These are phyloP conservation scores for Lithophane socia DNA, from an alignment of 2,888 invertebrate species.

Conservation along the genomic window DNA sequence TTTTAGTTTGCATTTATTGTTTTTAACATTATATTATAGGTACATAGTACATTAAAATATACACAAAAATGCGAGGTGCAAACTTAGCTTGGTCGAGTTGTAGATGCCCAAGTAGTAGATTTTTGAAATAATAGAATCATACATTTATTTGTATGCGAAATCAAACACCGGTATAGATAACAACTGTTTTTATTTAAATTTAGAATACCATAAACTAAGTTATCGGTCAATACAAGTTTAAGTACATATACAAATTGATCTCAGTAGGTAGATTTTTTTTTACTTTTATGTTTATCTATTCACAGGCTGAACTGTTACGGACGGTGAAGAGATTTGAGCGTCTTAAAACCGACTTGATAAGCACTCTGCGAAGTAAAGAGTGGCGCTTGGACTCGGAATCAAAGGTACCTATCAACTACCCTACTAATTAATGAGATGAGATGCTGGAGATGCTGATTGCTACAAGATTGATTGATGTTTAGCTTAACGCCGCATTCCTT, in stretches of 20 bases:
- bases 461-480: background rate
- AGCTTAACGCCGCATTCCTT: background rate
- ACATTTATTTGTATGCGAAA: background rate
- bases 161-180: background rate
- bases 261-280: too few species aligned
- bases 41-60: too few species aligned
- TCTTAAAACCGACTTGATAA: slow-evolving; percentile 87
- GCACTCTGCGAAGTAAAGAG: slow-evolving; percentile 87
- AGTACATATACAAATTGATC: too few species aligned
- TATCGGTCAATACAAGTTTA: background rate
- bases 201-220: background rate
- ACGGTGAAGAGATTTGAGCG: slow-evolving; percentile 88
- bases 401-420: slow-evolving; percentile 69
- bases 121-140: background rate
- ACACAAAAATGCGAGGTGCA: too few species aligned
- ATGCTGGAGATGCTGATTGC: background rate
- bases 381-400: slow-evolving; percentile 89
- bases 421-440: background rate
- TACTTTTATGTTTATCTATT: background rate
- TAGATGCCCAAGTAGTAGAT: background rate
- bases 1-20: too few species aligned
- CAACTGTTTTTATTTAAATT: background rate
- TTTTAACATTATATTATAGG: too few species aligned
- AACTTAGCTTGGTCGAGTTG: too few species aligned
- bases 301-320: slow-evolving; percentile 85